A percentile compares a stretch with the other conserved stretches of the same genome.
phyloP scores from a whole-genome alignment of 2,113 vertebrate genomes.

The Arenaria interpres region DNA sequence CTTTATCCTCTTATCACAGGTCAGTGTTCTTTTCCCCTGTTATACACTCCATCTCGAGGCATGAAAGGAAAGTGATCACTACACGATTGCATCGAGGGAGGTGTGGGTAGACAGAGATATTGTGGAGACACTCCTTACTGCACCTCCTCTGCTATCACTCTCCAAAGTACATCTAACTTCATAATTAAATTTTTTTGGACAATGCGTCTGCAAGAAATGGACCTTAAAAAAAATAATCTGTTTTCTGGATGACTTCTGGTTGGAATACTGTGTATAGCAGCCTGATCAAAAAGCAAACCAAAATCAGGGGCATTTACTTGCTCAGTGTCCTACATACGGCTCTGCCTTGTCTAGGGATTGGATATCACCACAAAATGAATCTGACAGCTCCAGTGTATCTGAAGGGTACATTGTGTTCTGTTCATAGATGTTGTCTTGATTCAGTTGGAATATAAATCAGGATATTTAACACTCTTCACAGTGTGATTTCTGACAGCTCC shows the following conservation, averaged over 20 bases:
- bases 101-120: neutral
- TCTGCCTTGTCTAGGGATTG: neutral
- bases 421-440: slow-evolving; percentile 13
- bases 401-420: slow-evolving; percentile 36
- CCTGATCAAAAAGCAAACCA: neutral
- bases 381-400: slow-evolving; percentile 32
- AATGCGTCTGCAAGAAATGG: neutral
- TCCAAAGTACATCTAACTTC: neutral
- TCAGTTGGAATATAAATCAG: slow-evolving; percentile 31
- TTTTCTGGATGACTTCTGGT: neutral
- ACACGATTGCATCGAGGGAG: neutral
- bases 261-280: neutral
- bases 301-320: neutral
- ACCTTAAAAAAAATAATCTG: neutral
- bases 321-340: neutral
- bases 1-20: neutral
- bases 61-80: neutral
- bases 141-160: neutral
- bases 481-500: neutral
- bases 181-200: neutral
- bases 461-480: slow-evolving; percentile 13
- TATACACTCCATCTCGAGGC: neutral
- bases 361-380: neutral
- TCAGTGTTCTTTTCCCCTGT: neutral
- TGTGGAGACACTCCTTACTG: neutral